A percentile compares a stretch with the other conserved stretches of the same genome.
Conservation (phyloP, 2,113 vertebrate species). For the Corvus hawaiiensis region DNA sequence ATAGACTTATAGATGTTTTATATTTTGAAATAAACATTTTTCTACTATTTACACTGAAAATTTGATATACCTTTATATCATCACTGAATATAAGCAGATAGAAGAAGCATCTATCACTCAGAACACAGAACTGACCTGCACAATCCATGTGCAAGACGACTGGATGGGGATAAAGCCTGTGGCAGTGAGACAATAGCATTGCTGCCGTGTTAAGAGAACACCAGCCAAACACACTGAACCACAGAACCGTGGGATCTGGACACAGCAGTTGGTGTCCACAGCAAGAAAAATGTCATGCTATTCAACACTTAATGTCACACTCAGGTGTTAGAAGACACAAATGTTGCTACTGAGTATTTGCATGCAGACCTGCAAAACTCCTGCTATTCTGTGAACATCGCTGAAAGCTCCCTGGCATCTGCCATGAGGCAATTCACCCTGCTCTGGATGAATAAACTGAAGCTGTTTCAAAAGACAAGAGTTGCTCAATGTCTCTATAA, state of each 20-base stretch:
- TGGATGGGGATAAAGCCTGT: not conserved
- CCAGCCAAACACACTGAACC: not conserved
- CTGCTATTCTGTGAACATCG: not conserved
- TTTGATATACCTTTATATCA: not conserved
- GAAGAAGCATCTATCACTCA: not conserved
- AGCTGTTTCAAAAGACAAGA: not conserved
- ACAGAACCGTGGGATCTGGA: not conserved
- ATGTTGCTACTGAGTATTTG: not conserved
- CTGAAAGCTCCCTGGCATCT: not conserved
- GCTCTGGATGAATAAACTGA: not conserved
- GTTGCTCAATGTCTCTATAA: not conserved
- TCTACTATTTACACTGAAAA: not conserved
- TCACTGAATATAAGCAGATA: not conserved
- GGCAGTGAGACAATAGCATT: not conserved
- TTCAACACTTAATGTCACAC: not conserved
- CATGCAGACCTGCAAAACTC: not conserved
- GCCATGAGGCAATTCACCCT: not conserved
- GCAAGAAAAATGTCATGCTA: not conserved
- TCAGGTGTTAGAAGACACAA: not conserved
- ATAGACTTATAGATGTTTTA: not conserved
- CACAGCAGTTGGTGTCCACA: not conserved
- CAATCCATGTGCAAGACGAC: rapidly evolving
- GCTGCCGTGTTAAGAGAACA: not conserved
- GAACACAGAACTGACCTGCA: not conserved
- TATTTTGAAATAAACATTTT: not conserved